phyloP scores from a whole-genome alignment of 2,113 vertebrate species.

The Rhinogobius similis region DNA sequence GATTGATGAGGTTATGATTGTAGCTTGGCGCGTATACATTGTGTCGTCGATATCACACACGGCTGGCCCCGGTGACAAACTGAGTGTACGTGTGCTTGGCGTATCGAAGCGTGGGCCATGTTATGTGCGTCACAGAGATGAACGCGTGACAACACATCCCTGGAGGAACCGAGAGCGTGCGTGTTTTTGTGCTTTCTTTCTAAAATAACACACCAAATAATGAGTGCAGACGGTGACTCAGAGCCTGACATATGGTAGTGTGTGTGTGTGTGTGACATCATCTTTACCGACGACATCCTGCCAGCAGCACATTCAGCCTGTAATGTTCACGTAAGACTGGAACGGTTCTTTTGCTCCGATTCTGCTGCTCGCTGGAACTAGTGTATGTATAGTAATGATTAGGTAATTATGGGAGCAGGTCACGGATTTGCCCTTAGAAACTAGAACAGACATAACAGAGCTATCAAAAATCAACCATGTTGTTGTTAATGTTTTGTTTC shows the following conservation, averaged over 20 bases:
- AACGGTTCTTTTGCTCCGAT: background rate
- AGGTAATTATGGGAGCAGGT: background rate
- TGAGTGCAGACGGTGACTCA: conserved; percentile 66
- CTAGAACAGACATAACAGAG: too few species aligned
- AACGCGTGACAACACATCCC: conserved; percentile 65
- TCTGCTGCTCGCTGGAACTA: background rate
- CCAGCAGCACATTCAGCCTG: conserved; percentile 48
- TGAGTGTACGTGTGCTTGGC: conserved; percentile 27
- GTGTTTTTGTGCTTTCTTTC: conserved; percentile 52
- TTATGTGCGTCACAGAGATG: conserved; percentile 60
- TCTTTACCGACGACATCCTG: conserved; percentile 52
- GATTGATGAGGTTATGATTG: conserved; percentile 35
- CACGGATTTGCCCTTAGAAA: background rate
- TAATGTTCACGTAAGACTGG: conserved; percentile 23
- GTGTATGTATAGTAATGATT: background rate
- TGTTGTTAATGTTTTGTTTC: too few species aligned
- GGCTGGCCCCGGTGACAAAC: conserved; percentile 28
- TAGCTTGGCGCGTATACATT: conserved; percentile 20
- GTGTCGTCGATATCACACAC: conserved; percentile 34
- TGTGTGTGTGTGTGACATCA: conserved; percentile 74
- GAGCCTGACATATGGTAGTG: conserved; percentile 72
- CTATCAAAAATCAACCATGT: too few species aligned
- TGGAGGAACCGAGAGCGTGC: conserved; percentile 52
- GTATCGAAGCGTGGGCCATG: conserved; percentile 50
- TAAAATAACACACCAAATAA: conserved; percentile 69